A percentile compares a stretch with the other conserved stretches of the same genome.
These are phyloP conservation scores for Caenorhabditis brenneri DNA, from an alignment of 1,140 invertebrate genomes.

Conservation along the genomic window DNA sequence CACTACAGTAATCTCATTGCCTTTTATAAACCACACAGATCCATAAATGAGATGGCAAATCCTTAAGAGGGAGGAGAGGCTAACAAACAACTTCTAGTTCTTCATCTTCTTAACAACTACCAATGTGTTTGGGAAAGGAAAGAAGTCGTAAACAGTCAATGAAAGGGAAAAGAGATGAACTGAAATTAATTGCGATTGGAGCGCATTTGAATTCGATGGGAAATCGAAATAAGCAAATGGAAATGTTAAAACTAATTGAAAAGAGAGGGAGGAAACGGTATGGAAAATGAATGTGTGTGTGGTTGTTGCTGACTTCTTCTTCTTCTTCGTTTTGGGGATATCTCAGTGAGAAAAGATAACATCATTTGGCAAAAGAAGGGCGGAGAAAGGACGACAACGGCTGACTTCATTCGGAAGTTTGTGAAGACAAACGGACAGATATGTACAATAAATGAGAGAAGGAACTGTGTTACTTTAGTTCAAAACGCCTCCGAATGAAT, in stretches of 20 bases:
- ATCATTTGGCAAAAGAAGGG: slow-evolving; percentile 36
- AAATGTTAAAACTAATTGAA: background rate
- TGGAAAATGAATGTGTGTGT: background rate
- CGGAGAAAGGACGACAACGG: background rate
- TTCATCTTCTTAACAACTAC: slow-evolving; percentile 1
- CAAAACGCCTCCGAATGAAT: too few relatives aligned
- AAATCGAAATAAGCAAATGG: background rate
- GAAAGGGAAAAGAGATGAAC: background rate
- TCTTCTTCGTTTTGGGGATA: background rate
- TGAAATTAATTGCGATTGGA: too few relatives aligned
- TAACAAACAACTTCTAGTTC: background rate
- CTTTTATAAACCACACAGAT: background rate
- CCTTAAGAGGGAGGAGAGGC: background rate
- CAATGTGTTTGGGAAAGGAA: slow-evolving; percentile 9
- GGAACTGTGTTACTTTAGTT: too few relatives aligned
- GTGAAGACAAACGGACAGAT: background rate
- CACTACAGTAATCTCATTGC: too few relatives aligned
- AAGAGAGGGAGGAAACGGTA: background rate
- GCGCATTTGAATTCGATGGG: too few relatives aligned
- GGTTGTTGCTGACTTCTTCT: background rate
- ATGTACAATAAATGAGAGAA: background rate
- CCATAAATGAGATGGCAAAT: background rate
- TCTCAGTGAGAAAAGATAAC: background rate
- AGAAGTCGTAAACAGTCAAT: slow-evolving; percentile 7
- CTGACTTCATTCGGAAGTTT: background rate